Evolutionary conservation across 2,888 invertebrate species (phyloP).

Genomic region (Arrhopalites spinosus): DNA sequence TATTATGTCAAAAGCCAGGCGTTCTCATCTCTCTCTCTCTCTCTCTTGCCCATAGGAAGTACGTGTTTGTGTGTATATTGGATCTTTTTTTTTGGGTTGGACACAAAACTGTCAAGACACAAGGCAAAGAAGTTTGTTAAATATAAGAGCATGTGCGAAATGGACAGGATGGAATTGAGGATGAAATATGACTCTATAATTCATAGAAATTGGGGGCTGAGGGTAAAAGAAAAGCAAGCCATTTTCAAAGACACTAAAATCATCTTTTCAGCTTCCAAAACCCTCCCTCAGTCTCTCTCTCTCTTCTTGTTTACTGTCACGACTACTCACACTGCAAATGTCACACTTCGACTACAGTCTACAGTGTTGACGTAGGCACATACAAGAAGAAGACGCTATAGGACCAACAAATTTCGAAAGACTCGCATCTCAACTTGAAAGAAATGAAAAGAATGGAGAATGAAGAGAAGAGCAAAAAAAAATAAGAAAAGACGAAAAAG

Average conservation of each 20-base stretch:
- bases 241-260: slow-evolving; percentile 9
- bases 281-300: background rate
- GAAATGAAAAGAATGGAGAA: background rate
- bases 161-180: slow-evolving; percentile 38
- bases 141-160: slow-evolving; percentile 27
- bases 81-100: no score
- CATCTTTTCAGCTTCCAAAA: no score
- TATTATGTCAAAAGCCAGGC: no score
- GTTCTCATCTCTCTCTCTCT: no score
- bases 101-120: no score
- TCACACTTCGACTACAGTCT: background rate
- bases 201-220: slow-evolving; percentile 38
- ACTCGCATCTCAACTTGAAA: background rate
- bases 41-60: no score
- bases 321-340: background rate
- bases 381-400: background rate
- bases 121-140: background rate
- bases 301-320: background rate
- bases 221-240: background rate
- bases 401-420: background rate
- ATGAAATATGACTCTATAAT: slow-evolving; percentile 49
- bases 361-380: background rate
- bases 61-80: no score
- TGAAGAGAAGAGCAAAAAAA: background rate
- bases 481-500: background rate